Base-by-base conservation (phyloP, 1,140 invertebrate genomes). In the Euura saliciscinereae region DNA sequence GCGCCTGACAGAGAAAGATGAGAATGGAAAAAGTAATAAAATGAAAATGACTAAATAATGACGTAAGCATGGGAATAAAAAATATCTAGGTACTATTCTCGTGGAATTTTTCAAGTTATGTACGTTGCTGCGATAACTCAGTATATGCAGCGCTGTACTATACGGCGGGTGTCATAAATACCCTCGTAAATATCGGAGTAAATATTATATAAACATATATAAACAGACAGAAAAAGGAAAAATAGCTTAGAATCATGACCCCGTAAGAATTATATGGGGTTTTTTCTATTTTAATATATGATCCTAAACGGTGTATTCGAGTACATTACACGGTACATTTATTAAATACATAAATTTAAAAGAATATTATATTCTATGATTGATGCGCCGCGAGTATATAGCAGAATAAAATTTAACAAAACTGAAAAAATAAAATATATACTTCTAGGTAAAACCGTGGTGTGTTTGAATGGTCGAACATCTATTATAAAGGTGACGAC, bases 361-460 rank as follows among this genome's bases (percentile, higher is more conserved):
- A 28, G 28, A 28, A 59, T 59, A 59, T 59, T 11, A 8, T 59
- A 8, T 8, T 59, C 10, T n/a, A 59, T 59, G 51, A 59, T 28
- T 28, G 28, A 28, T 46, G 71, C 71, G 68, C 66, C 66, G 6
- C 13, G 44, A 66, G 65, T n/a, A 46, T 70, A 46, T 46, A 42
- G 43, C 44, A 66, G 64, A 45, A 51, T 73, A 74, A 73, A 73
- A 76, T 77, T 66, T 64, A 45, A 70, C n/a, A 69, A 76, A 73
- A 69, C 65, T 45, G 71, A 72, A 65, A 71, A 51, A 66, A 71
- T n/a, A 69, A 45, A 75, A 71, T 75, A 64, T 75, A 76, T 76
- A 45, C 46, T 72, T 74, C 72, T 75, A 77, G 70, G 75, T 79
- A 73, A 75, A 73, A 75, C 72, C 51, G 51, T 59, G 51, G 42